These are phyloP conservation scores for Diarsia mendica DNA, from an alignment of 2,888 invertebrate species.

Conservation along the genomic window DNA sequence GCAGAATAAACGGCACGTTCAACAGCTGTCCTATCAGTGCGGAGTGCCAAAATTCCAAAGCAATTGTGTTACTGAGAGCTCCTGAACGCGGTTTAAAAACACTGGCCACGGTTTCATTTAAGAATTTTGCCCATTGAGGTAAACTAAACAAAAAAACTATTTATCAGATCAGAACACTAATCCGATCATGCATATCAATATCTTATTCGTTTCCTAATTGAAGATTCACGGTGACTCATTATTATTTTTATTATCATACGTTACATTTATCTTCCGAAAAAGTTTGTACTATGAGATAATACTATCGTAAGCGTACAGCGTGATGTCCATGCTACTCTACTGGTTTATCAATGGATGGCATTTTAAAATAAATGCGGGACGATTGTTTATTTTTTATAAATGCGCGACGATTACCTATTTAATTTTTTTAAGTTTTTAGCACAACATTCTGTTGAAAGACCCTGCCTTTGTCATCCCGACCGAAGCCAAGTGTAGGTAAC, in stretches of 20 bases:
- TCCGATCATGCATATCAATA: not conserved
- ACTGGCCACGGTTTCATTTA: not conserved
- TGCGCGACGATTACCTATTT: no score
- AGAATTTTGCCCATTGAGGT: not conserved
- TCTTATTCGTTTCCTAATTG: not conserved
- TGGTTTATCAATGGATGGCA: not conserved
- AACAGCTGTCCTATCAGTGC: not conserved
- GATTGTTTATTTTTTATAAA: no score
- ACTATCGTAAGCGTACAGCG: constrained; percentile 10
- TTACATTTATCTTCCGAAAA: constrained; percentile 6
- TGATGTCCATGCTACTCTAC: constrained; percentile 3
- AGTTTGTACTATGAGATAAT: constrained; percentile 10
- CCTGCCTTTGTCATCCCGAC: not conserved
- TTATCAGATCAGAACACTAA: not conserved
- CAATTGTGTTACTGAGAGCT: not conserved
- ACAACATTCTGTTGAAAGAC: no score
- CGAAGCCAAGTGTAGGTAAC: not conserved
- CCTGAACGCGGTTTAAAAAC: not conserved
- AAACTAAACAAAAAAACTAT: not conserved
- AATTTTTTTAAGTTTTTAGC: no score
- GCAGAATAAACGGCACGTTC: not conserved
- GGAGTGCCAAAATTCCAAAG: not conserved
- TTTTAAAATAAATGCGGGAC: no score
- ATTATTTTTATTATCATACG: not conserved
- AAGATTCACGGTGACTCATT: constrained; percentile 5